Conservation (phyloP, 2,113 vertebrate species). For the Tenebrosternarchus preto region DNA sequence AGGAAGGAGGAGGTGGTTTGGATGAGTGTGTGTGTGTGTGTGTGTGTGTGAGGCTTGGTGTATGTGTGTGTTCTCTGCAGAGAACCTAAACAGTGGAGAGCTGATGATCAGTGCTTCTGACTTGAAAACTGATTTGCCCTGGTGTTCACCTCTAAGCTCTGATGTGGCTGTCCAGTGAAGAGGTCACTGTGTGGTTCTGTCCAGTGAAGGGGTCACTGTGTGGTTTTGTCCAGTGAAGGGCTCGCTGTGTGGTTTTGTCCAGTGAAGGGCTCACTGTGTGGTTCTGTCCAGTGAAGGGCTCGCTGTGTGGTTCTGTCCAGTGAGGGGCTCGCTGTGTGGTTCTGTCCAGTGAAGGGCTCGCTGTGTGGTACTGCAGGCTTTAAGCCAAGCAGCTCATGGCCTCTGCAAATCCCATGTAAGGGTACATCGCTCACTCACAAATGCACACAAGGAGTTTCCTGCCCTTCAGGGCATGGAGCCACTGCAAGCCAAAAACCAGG, state of each 20-base stretch:
- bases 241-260: slow-evolving; percentile 70
- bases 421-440: slow-evolving; percentile 62
- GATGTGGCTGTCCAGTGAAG: slow-evolving; percentile 58
- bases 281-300: slow-evolving; percentile 66
- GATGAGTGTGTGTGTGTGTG: slow-evolving; percentile 28
- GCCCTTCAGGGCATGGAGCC: slow-evolving; percentile 12
- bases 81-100: slow-evolving; percentile 65
- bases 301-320: slow-evolving; percentile 68
- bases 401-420: slow-evolving; percentile 67
- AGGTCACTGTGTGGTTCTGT: slow-evolving; percentile 69
- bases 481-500: slow-evolving; percentile 22
- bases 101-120: slow-evolving; percentile 72
- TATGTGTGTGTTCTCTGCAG: slow-evolving; percentile 39
- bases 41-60: slow-evolving; percentile 35
- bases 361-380: slow-evolving; percentile 66
- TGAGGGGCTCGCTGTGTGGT: slow-evolving; percentile 66
- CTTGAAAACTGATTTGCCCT: slow-evolving; percentile 74
- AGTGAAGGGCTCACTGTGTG: slow-evolving; percentile 65
- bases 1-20: slow-evolving; percentile 59
- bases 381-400: slow-evolving; percentile 58
- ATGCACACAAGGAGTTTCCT: slow-evolving; percentile 54
- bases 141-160: slow-evolving; percentile 75
- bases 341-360: slow-evolving; percentile 63
- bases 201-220: slow-evolving; percentile 65
- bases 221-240: slow-evolving; percentile 63